Conservation (phyloP, 1,140 invertebrate genomes). For the Pogonomyrmex barbatus region DNA sequence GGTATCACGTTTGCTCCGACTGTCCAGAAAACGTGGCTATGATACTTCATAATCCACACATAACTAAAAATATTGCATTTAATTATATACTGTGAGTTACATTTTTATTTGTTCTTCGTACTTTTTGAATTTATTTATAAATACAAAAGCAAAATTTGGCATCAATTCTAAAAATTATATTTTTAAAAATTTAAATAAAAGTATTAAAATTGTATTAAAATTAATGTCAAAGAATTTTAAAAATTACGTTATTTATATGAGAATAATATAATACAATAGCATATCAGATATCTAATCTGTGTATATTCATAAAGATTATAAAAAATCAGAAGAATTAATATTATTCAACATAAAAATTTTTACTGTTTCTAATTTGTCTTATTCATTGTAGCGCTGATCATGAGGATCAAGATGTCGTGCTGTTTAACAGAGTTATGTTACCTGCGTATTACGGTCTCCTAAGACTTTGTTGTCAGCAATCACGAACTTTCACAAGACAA, state of each 20-base stretch:
- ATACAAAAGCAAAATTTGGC: neutral
- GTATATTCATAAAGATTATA: neutral
- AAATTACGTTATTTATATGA: neutral
- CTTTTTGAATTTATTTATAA: constrained; percentile 7
- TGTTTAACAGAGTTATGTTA: constrained; percentile 97
- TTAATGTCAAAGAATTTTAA: neutral
- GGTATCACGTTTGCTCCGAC: constrained; percentile 96
- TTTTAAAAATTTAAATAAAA: neutral
- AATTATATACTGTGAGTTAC: constrained; percentile 96
- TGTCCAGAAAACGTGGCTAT: constrained; percentile 96
- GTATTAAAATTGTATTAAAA: too few species aligned
- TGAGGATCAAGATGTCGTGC: constrained; percentile 97
- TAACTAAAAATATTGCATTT: constrained; percentile 97
- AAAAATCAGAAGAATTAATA: neutral
- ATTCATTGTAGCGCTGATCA: constrained; percentile 92
- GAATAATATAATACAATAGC: neutral
- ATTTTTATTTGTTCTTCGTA: neutral
- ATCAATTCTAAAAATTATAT: neutral
- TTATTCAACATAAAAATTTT: constrained; percentile 3
- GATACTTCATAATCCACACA: constrained; percentile 93
- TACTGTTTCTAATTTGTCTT: constrained; percentile 21
- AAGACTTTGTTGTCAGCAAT: constrained; percentile 95
- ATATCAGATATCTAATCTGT: neutral
- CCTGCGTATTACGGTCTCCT: constrained; percentile 97
- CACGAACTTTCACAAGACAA: constrained; percentile 93